Evolutionary conservation across 2,888 invertebrate genomes (phyloP).

Genomic region (Maniola hyperantus): DNA sequence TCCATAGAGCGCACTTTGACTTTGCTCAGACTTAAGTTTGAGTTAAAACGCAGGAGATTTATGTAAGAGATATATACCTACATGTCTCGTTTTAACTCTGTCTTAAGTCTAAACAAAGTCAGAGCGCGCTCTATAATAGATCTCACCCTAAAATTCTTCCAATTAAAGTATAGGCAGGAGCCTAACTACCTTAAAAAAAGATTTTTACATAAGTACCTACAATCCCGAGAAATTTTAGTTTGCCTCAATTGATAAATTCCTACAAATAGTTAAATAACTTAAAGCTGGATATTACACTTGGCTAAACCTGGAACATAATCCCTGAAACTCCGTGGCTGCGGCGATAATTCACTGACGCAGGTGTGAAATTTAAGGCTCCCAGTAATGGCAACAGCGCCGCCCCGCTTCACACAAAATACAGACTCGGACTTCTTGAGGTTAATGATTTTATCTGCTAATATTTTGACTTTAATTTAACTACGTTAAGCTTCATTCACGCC

Average conservation of each 20-base stretch:
- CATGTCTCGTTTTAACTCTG: no score
- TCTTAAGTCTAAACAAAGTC: no score
- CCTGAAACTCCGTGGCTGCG: slow-evolving; percentile 37
- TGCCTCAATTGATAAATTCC: neutral
- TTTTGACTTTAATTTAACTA: slow-evolving; percentile 1
- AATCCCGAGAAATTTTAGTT: neutral
- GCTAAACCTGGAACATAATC: slow-evolving; percentile 9
- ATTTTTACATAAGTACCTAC: no score
- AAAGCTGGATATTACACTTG: neutral
- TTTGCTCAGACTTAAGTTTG: no score
- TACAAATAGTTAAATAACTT: no score
- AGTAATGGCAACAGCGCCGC: slow-evolving; percentile 66
- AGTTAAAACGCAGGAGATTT: no score
- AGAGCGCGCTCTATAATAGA: no score
- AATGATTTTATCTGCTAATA: slow-evolving; percentile 16
- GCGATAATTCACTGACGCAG: slow-evolving; percentile 67
- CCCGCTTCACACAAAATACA: slow-evolving; percentile 41
- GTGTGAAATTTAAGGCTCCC: slow-evolving; percentile 65
- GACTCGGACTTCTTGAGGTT: neutral
- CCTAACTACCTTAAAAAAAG: no score
- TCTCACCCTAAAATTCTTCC: no score
- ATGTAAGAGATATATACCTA: no score
- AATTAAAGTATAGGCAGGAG: no score
- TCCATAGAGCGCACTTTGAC: no score
- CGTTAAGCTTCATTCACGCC: neutral